Conservation (phyloP, 2,797 vertebrate genomes). For the Carduelis carduelis region DNA sequence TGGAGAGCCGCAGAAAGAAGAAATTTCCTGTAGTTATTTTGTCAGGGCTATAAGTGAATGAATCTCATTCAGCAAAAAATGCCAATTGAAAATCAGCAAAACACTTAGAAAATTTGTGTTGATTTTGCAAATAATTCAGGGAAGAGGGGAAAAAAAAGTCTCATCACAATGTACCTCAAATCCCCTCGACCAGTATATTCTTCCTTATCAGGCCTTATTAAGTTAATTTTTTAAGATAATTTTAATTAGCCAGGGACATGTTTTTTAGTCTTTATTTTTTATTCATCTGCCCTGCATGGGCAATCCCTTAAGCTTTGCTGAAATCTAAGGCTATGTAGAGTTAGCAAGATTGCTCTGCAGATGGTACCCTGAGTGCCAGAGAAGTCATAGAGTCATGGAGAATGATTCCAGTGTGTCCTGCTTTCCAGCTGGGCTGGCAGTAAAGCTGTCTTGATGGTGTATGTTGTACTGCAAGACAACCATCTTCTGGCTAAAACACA, state of each 20-base stretch:
- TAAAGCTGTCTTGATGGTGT: background rate
- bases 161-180: background rate
- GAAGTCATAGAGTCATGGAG: background rate
- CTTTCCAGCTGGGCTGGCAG: background rate
- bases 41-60: background rate
- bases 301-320: background rate
- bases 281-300: background rate
- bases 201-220: background rate
- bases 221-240: background rate
- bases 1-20: slow-evolving; percentile 5
- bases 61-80: background rate
- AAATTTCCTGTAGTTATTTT: slow-evolving; percentile 18
- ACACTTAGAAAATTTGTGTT: background rate
- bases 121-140: background rate
- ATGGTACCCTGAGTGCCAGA: background rate
- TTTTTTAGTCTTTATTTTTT: background rate
- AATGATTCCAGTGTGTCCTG: background rate
- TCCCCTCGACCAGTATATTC: background rate
- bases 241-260: background rate
- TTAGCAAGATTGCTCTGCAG: background rate
- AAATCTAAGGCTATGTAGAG: background rate
- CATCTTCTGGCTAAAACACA: background rate
- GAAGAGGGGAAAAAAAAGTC: background rate
- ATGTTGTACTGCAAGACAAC: background rate
- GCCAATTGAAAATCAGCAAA: background rate